A percentile compares a stretch with the other conserved stretches of the same genome.
These are phyloP conservation scores for Motacilla tschutschensis DNA, from an alignment of 2,113 vertebrate genomes.

Conservation along the genomic window DNA sequence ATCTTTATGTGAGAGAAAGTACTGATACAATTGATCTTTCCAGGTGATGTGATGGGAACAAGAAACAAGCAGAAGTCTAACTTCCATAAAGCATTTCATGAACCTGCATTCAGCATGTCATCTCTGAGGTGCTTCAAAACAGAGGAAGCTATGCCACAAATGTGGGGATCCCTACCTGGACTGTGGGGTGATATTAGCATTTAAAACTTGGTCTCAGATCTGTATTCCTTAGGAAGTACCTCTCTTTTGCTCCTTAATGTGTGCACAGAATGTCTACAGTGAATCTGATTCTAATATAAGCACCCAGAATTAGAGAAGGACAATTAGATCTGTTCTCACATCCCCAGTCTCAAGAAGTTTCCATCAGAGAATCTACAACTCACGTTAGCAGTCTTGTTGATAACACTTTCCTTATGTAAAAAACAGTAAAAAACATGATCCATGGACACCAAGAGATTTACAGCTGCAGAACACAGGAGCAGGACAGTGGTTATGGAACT, in stretches of 20 bases:
- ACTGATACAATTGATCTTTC: background rate
- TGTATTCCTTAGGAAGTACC: background rate
- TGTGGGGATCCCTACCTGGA: background rate
- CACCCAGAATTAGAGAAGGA: background rate
- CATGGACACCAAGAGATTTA: background rate
- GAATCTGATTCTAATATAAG: background rate
- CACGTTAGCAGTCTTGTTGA: background rate
- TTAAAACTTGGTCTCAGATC: background rate
- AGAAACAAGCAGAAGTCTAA: background rate
- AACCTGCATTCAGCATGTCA: background rate
- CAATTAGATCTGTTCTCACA: background rate
- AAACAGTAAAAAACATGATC: background rate
- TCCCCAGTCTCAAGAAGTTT: background rate
- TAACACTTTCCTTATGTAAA: background rate
- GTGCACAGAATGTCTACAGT: background rate
- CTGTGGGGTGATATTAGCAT: background rate
- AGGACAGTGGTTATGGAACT: background rate
- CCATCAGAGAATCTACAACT: background rate
- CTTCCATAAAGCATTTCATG: background rate
- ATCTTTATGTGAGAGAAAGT: background rate
- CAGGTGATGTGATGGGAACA: background rate
- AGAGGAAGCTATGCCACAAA: fast-evolving
- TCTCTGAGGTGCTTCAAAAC: background rate
- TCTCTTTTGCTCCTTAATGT: background rate
- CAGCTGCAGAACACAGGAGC: background rate